Conservation (phyloP, 2,797 vertebrate species). For the Syncerus caffer region DNA sequence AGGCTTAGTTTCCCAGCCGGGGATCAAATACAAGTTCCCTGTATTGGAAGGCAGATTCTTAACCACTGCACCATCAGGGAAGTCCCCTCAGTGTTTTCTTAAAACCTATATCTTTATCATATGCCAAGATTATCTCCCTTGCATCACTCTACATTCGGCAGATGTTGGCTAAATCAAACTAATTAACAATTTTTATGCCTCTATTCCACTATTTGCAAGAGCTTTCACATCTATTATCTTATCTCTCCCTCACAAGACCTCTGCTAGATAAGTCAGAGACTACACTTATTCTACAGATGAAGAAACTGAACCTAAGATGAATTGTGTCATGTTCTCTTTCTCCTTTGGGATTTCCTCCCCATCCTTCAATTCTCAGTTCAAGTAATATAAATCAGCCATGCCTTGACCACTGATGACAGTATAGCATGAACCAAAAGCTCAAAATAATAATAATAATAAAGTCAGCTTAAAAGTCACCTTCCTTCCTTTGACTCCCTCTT, state of each 20-base stretch:
- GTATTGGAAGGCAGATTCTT: not conserved
- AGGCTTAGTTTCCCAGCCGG: not conserved
- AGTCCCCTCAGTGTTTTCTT: not conserved
- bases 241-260: not conserved
- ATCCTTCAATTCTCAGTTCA: not conserved
- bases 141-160: not conserved
- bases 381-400: not conserved
- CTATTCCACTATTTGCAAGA: constrained; percentile 23
- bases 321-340: not conserved
- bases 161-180: constrained; percentile 8
- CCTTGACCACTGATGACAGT: not conserved
- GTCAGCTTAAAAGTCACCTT: not conserved
- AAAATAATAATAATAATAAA: not conserved
- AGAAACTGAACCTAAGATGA: constrained; percentile 6
- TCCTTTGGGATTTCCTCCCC: constrained; percentile 1
- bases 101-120: constrained; percentile 1
- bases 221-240: not conserved
- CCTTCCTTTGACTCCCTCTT: not conserved
- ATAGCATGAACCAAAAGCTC: not conserved
- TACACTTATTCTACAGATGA: constrained; percentile 4
- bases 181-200: not conserved
- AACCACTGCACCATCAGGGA: not conserved
- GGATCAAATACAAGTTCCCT: not conserved
- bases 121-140: not conserved
- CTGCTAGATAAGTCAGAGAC: not conserved